Conservation (phyloP, 2,888 invertebrate genomes). For the Erynnis tages region DNA sequence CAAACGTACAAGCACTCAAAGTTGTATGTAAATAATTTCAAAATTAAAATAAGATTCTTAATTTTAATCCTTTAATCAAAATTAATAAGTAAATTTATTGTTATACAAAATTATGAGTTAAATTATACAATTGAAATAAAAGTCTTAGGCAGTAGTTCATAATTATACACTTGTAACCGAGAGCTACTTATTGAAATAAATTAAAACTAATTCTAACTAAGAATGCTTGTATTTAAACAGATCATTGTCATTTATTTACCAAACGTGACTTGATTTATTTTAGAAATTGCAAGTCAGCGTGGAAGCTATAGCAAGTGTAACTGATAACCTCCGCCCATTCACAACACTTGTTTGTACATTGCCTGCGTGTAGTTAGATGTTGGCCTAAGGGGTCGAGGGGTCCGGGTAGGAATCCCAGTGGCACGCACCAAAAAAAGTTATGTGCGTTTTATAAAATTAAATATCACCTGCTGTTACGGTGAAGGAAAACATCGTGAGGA, state of each 20-base stretch:
- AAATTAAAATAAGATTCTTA: neutral
- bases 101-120: conserved; percentile 1
- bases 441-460: too few relatives aligned
- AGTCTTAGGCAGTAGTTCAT: neutral
- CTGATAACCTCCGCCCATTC: too few relatives aligned
- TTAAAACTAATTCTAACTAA: conserved; percentile 1
- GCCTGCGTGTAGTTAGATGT: too few relatives aligned
- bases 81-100: conserved; percentile 2
- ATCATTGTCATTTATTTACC: conserved; percentile 32
- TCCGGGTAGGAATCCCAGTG: too few relatives aligned
- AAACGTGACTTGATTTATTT: conserved; percentile 14
- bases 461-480: too few relatives aligned
- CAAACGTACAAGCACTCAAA: conserved; percentile 20
- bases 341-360: too few relatives aligned
- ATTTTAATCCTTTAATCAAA: conserved; percentile 11
- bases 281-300: too few relatives aligned
- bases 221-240: conserved; percentile 20
- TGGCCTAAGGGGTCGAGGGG: too few relatives aligned
- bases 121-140: conserved; percentile 6
- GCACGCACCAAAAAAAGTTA: too few relatives aligned
- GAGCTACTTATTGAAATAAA: neutral
- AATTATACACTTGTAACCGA: conserved; percentile 1
- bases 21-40: neutral
- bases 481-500: too few relatives aligned
- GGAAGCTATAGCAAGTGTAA: too few relatives aligned